Evolutionary conservation across 2,888 invertebrate species (phyloP), one percentile per base, ranked within the genome.

Genomic region (Zygogramma bicolorata): DNA sequence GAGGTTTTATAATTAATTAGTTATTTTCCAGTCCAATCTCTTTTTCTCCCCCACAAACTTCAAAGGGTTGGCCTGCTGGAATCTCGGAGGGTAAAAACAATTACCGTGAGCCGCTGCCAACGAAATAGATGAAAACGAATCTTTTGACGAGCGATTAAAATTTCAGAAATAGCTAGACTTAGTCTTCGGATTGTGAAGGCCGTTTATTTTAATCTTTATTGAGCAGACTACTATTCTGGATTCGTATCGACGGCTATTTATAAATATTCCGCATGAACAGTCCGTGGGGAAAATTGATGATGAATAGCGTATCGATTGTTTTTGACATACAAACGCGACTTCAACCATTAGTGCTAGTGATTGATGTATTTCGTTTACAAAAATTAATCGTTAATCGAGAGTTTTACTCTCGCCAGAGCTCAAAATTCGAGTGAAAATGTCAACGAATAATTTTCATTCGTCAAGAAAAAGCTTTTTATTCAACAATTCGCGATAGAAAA

Each of bases 81-180:
- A 69, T 65, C 42, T 59, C 65, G 58, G 46, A 31, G 59, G 58
- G 63, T 57, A 65, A 57, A 38, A 49, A 40, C 53, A 53, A 66
- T 27, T 58, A 59, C 46, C 22, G 20, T 46, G 46, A 42, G 59
- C 46, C n/a, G 58, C 63, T 53, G 63, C 46, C 68, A 65, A 40
- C 27, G 34, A 62, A 69, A 53, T 68, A 40, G 29, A 62, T 42
- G 27, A 68, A 62, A 42, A 69, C 31, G 59, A 65, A 65, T 31
- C 70, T 66, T 70, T 57, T 53, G 66, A 66, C 40, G 53, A 66
- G 38, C 38, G 61, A 60, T 70, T 53, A 66, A 59, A 61, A 38
- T 70, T 66, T 40, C 70, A 65, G 66, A 70, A 66, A 70, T 70
- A 70, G 70, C 65, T 15, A 70, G 70, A 70, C 65, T 22, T 0